Percentiles rank a stretch among this genome's conserved stretches.
Evolutionary conservation across 1,140 invertebrate genomes (phyloP).

Genomic region (Drosophila kanapiae): DNA sequence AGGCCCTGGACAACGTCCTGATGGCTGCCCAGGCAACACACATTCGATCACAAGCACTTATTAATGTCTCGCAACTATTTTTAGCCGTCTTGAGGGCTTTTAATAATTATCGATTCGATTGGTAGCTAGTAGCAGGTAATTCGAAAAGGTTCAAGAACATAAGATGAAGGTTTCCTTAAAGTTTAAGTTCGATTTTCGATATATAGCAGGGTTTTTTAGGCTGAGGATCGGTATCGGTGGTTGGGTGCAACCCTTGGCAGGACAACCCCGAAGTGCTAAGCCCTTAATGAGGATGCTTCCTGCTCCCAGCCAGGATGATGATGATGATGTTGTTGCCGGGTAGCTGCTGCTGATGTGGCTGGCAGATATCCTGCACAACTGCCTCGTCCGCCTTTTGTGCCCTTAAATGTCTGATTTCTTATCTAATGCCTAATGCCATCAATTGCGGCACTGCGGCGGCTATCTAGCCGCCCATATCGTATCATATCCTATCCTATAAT

Average conservation of each 20-base stretch:
- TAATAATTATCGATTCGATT: constrained; percentile 1
- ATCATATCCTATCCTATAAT: constrained; percentile 17
- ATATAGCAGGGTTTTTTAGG: background rate
- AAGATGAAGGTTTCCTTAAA: no score
- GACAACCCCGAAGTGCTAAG: constrained; percentile 29
- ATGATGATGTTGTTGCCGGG: constrained; percentile 33
- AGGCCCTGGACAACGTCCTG: constrained; percentile 37
- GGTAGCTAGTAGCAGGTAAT: background rate
- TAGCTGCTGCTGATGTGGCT: constrained; percentile 7
- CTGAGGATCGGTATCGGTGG: constrained; percentile 2
- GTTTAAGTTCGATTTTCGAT: background rate
- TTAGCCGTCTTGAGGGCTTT: background rate
- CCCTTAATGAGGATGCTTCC: constrained; percentile 50
- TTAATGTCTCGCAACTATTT: constrained; percentile 7
- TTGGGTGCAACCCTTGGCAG: constrained; percentile 23
- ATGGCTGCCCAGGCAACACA: constrained; percentile 8
- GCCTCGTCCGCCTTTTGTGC: constrained; percentile 33
- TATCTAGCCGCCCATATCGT: constrained; percentile 68
- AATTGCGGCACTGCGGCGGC: constrained; percentile 60
- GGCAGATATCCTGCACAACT: constrained; percentile 23
- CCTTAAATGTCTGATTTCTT: constrained; percentile 81
- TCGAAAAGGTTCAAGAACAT: no score
- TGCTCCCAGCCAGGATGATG: constrained; percentile 6
- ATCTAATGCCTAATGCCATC: constrained; percentile 82
- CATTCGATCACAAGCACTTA: constrained; percentile 6